Conservation (phyloP, 2,888 invertebrate species). For the Latrodectus elegans region DNA sequence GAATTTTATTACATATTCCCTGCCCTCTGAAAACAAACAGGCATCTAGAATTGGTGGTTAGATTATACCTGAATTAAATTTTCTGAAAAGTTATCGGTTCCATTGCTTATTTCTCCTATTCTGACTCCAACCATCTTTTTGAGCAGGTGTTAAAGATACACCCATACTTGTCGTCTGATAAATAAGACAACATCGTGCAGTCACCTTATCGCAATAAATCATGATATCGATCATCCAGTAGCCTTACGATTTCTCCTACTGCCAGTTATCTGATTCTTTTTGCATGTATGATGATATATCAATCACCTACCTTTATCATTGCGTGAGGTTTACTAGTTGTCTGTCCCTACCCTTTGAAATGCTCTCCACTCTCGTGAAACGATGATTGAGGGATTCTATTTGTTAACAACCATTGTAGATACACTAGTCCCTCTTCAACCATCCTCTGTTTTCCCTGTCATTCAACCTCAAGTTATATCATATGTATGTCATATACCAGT, state of each 20-base stretch:
- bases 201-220: background rate
- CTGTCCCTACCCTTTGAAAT: constrained; percentile 12
- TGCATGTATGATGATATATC: constrained; percentile 6
- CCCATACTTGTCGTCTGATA: background rate
- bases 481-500: background rate
- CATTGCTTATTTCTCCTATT: background rate
- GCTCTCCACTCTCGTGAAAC: background rate
- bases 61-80: background rate
- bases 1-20: no score
- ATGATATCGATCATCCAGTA: background rate
- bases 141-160: background rate
- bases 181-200: background rate
- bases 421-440: background rate
- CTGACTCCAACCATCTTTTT: background rate
- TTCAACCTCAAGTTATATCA: background rate
- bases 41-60: background rate
- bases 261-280: background rate
- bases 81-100: background rate
- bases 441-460: background rate
- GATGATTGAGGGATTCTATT: no score
- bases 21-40: background rate
- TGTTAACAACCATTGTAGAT: background rate
- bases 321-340: background rate
- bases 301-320: background rate
- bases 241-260: background rate